Conservation (phyloP, 2,888 invertebrate species). For the Digitonthophagus gazella region DNA sequence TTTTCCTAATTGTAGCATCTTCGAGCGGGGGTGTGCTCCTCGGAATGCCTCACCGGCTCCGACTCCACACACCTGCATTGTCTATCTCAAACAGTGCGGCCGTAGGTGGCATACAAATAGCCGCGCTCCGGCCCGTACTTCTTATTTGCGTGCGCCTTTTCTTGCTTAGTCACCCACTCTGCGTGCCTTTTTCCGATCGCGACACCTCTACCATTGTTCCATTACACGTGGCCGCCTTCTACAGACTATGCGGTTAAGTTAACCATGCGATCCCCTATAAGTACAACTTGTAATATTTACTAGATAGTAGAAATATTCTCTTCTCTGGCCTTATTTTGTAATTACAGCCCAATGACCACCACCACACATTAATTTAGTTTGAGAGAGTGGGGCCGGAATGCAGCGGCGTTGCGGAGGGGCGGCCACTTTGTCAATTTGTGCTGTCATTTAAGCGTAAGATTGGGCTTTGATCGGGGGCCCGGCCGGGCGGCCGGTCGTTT, state of each 20-base stretch:
- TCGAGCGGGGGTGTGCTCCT: constrained; percentile 32
- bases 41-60: constrained; percentile 28
- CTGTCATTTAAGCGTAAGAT: constrained; percentile 36
- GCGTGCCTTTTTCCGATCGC: constrained; percentile 19
- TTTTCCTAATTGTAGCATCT: constrained; percentile 14
- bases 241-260: background rate
- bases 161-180: constrained; percentile 37
- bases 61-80: constrained; percentile 39
- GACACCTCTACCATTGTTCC: constrained; percentile 15
- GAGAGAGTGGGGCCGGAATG: background rate
- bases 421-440: constrained; percentile 32
- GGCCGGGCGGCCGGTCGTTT: background rate
- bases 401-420: background rate
- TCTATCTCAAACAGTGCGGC: constrained; percentile 35
- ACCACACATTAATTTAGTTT: background rate
- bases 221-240: constrained; percentile 1
- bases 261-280: background rate
- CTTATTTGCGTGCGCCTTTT: constrained; percentile 36
- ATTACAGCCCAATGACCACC: background rate
- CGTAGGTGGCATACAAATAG: constrained; percentile 40
- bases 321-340: background rate
- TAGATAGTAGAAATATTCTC: background rate
- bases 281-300: background rate
- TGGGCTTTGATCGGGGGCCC: constrained; percentile 31
- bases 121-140: constrained; percentile 36